Evolutionary conservation across 2,888 invertebrate species (phyloP).

Genomic region (Zhuqinia jingwanae): DNA sequence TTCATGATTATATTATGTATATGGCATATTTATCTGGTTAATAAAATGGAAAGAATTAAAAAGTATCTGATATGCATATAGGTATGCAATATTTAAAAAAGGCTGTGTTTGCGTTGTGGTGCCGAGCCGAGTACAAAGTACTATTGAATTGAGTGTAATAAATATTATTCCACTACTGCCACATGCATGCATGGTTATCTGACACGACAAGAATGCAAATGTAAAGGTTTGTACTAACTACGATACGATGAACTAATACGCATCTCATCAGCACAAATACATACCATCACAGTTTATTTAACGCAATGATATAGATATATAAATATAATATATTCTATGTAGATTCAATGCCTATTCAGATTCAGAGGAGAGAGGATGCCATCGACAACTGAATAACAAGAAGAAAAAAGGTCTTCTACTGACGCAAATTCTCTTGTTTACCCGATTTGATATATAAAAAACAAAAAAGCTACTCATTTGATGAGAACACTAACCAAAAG

Average conservation of each 20-base stretch:
- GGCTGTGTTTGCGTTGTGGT: too few species aligned
- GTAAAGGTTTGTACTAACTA: not conserved
- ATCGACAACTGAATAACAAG: not conserved
- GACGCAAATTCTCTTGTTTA: constrained; percentile 22
- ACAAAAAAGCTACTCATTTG: constrained; percentile 5
- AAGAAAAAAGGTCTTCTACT: constrained; percentile 7
- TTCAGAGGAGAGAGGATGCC: not conserved
- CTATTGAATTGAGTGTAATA: too few species aligned
- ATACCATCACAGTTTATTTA: not conserved
- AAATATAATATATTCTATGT: not conserved
- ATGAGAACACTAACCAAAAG: not conserved
- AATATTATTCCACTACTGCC: too few species aligned
- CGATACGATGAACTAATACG: not conserved
- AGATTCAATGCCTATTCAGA: not conserved
- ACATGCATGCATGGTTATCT: constrained; percentile 20
- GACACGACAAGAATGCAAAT: constrained; percentile 41
- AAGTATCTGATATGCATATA: too few species aligned
- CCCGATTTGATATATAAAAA: constrained; percentile 25
- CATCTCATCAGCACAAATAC: constrained; percentile 1
- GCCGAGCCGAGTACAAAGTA: too few species aligned
- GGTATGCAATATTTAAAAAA: too few species aligned
- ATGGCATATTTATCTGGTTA: too few species aligned
- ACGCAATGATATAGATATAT: not conserved
- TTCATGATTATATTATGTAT: too few species aligned
- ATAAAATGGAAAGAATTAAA: too few species aligned